These are phyloP conservation scores for Hafferia zeledoni DNA, from an alignment of 2,797 vertebrate species.

Conservation along the genomic window DNA sequence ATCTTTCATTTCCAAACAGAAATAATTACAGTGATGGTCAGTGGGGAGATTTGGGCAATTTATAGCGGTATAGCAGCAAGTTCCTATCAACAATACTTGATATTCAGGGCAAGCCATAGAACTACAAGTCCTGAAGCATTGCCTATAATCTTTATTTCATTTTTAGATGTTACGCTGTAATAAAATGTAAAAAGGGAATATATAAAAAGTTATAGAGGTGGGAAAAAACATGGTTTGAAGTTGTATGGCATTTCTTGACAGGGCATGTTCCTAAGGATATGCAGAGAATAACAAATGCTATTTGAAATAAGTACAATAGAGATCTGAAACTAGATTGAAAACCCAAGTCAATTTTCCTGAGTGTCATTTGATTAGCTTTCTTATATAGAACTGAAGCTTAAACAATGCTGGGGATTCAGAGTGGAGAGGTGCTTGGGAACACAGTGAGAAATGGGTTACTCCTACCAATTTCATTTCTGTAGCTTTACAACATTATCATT, in stretches of 20 bases:
- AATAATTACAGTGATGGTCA: slow-evolving; percentile 79
- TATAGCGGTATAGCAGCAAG: slow-evolving; percentile 52
- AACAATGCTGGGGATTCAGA: slow-evolving; percentile 74
- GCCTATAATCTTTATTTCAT: slow-evolving; percentile 83
- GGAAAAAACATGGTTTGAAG: slow-evolving; percentile 78
- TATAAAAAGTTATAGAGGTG: slow-evolving; percentile 80
- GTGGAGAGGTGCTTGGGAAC: slow-evolving; percentile 66
- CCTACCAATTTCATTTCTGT: slow-evolving; percentile 73
- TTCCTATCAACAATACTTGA: slow-evolving; percentile 75
- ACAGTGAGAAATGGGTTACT: slow-evolving; percentile 74
- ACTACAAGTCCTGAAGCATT: slow-evolving; percentile 75
- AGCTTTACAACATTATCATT: slow-evolving; percentile 75
- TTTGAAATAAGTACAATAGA: slow-evolving; percentile 79
- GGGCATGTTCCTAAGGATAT: slow-evolving; percentile 79
- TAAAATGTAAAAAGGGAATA: slow-evolving; percentile 83
- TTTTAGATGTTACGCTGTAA: slow-evolving; percentile 81
- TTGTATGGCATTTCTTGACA: slow-evolving; percentile 76
- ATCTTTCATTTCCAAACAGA: slow-evolving; percentile 76
- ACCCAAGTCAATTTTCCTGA: slow-evolving; percentile 79
- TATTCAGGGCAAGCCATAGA: slow-evolving; percentile 76
- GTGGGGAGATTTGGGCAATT: slow-evolving; percentile 71
- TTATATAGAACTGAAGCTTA: slow-evolving; percentile 75
- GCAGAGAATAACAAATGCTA: slow-evolving; percentile 78
- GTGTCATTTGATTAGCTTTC: slow-evolving; percentile 80
- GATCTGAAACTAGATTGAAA: slow-evolving; percentile 79